Evolutionary conservation across 2,888 invertebrate genomes (phyloP), one percentile per base, ranked within the genome.

Genomic region (Celastrina argiolus): DNA sequence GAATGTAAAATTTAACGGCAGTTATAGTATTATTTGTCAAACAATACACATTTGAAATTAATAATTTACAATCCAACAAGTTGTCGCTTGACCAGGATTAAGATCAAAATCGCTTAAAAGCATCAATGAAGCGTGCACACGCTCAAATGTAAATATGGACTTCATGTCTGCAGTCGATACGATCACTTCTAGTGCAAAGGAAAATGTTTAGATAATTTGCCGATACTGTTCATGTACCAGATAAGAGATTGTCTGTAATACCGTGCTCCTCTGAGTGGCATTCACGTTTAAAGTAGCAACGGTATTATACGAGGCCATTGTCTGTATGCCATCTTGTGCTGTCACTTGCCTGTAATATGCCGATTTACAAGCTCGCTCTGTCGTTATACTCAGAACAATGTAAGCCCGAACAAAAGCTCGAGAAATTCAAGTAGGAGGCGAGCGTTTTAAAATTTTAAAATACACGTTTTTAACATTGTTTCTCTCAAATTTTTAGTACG

Each of bases 261-360:
- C 18, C 18, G 45, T 18, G 3, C 45, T 45, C 45, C 18, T 63
- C 45, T 45, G 39, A 65, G 56, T 65, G 36, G 31, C 36, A 34
- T 65, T 56, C 65, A 56, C 65, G 65, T 56, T 56, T 56, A 39
- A 65, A 51, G 65, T 65, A 39, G 39, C 65, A 65, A 65, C 65
- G 65, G 56, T 56, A 56, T 65, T 65, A 65, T 56, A 39, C 65
- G 56, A 65, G 56, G 56, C 16, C 22, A 56, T 65, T 65, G 65
- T 65, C 65, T 65, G 18, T 56, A 65, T 65, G 56, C 64, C 64
- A 51, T 64, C 64, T 64, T 34, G 51, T 51, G 56, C 36, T 58
- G 56, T 65, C 65, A 65, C 56, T 65, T 56, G 64, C 56, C 65
- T 65, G 65, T 65, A 65, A 65, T 65, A 56, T 56, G 65, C 65